phyloP scores from a whole-genome alignment of 2,888 invertebrate genomes.

The Synergus laeviventris region DNA sequence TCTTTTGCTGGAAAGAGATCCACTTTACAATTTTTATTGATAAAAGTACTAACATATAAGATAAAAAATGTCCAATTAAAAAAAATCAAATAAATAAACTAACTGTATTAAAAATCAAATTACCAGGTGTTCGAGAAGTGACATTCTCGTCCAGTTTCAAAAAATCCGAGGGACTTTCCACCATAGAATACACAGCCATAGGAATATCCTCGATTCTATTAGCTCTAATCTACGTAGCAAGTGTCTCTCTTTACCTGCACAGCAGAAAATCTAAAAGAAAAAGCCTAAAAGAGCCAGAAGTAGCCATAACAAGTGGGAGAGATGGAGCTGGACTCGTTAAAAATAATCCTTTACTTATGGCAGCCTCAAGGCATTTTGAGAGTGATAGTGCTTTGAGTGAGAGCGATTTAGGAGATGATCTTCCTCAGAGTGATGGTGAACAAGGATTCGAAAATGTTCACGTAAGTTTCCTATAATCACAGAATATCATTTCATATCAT shows the following conservation, averaged over 20 bases:
- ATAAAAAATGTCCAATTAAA: neutral
- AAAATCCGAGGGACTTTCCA: constrained; percentile 81
- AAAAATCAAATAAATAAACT: neutral
- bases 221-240: constrained; percentile 91
- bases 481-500: neutral
- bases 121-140: constrained; percentile 85
- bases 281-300: constrained; percentile 66
- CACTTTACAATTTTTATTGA: neutral
- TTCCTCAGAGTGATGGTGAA: constrained; percentile 65
- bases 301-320: constrained; percentile 69
- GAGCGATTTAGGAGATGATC: constrained; percentile 68
- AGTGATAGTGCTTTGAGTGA: constrained; percentile 69
- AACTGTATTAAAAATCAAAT: neutral
- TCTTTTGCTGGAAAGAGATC: neutral
- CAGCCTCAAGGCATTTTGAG: constrained; percentile 80
- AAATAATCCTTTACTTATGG: constrained; percentile 83
- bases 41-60: neutral
- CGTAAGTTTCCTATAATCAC: constrained; percentile 25
- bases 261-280: constrained; percentile 81
- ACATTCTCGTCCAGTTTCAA: constrained; percentile 81
- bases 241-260: constrained; percentile 89
- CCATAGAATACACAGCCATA: constrained; percentile 89
- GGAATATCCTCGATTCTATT: constrained; percentile 89
- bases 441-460: constrained; percentile 68
- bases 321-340: constrained; percentile 86